Evolutionary conservation across 2,888 invertebrate species (phyloP).

Genomic region (Aromia moschata): DNA sequence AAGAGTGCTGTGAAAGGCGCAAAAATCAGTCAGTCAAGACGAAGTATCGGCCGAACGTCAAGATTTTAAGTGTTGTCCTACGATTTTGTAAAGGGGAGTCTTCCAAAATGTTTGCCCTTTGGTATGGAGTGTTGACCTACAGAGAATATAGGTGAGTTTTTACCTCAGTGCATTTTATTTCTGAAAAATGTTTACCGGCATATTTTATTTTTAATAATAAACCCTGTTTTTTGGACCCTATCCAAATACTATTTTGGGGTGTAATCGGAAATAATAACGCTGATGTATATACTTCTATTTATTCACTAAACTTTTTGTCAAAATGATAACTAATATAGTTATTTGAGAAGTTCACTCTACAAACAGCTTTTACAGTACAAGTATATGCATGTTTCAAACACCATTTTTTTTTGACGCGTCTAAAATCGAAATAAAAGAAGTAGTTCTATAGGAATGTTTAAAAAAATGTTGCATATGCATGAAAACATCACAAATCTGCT

Average conservation of each 20-base stretch:
- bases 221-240: constrained; percentile 23
- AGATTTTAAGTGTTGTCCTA: neutral
- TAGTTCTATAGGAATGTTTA: too few relatives aligned
- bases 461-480: too few relatives aligned
- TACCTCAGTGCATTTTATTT: constrained; percentile 25
- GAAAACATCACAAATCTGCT: too few relatives aligned
- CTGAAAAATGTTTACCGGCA: constrained; percentile 25
- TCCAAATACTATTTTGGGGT: constrained; percentile 31
- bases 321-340: too few relatives aligned
- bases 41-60: constrained; percentile 39
- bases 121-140: constrained; percentile 61
- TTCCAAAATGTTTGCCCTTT: constrained; percentile 59
- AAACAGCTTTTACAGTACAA: too few relatives aligned
- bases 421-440: too few relatives aligned
- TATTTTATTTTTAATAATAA: constrained; percentile 30
- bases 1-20: constrained; percentile 20
- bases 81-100: constrained; percentile 26
- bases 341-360: too few relatives aligned
- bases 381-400: too few relatives aligned
- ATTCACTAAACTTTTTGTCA: too few relatives aligned
- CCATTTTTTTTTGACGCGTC: too few relatives aligned
- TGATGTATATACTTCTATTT: neutral
- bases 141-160: constrained; percentile 63
- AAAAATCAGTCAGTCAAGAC: constrained; percentile 52
- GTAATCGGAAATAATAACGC: neutral